These are phyloP conservation scores for Oscheius sp. DNA, from an alignment of 2,888 invertebrate genomes.

Conservation along the genomic window DNA sequence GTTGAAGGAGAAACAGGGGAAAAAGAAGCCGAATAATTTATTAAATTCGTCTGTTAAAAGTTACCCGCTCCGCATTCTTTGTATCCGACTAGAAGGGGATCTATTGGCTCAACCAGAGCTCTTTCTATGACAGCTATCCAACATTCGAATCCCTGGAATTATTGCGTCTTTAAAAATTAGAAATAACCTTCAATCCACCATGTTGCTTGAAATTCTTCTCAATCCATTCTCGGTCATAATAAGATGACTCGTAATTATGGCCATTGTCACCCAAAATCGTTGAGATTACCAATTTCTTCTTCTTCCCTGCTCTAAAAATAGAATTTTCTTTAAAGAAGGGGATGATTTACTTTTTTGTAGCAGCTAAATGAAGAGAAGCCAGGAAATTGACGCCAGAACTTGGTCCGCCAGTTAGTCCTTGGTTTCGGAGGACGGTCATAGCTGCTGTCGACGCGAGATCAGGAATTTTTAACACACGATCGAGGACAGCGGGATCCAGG, in stretches of 20 bases:
- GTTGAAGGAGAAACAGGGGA: no score
- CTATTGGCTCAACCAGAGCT: conserved; percentile 39
- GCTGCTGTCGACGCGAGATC: conserved; percentile 66
- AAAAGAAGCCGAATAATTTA: background rate
- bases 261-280: conserved; percentile 58
- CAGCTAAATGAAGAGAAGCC: conserved; percentile 56
- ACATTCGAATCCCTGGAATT: conserved; percentile 52
- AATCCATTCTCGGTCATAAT: conserved; percentile 60
- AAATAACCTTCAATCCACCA: conserved; percentile 52
- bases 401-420: conserved; percentile 54
- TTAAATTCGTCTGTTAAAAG: conserved; percentile 8
- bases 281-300: conserved; percentile 34
- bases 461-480: conserved; percentile 63
- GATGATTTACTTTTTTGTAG: conserved; percentile 32
- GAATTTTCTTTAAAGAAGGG: background rate
- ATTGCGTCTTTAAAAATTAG: no score
- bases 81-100: conserved; percentile 40
- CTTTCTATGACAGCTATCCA: conserved; percentile 50
- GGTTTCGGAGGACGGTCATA: conserved; percentile 53
- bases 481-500: conserved; percentile 58
- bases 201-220: conserved; percentile 50
- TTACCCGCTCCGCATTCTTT: conserved; percentile 22
- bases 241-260: conserved; percentile 51
- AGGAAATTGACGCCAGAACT: conserved; percentile 64
- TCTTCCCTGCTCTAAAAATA: background rate